phyloP scores from a whole-genome alignment of 2,797 vertebrate species.

The Galagoides demidoff region DNA sequence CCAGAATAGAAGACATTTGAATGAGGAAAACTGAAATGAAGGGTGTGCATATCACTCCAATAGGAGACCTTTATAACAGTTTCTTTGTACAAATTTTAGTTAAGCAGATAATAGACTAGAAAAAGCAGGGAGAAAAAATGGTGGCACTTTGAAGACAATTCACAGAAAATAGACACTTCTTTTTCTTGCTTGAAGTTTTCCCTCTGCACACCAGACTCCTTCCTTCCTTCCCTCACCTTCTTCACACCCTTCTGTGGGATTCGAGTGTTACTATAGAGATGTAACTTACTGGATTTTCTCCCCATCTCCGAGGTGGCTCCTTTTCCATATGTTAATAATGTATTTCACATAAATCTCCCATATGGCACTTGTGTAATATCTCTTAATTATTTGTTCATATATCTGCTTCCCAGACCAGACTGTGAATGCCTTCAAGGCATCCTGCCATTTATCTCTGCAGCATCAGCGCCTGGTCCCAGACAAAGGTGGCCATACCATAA shows the following conservation, averaged over 20 bases:
- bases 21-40: not conserved
- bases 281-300: not conserved
- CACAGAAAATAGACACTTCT: not conserved
- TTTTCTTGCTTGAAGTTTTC: not conserved
- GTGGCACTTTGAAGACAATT: not conserved
- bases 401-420: slow-evolving; percentile 14
- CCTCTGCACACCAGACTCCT: not conserved
- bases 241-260: not conserved
- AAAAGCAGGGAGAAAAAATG: not conserved
- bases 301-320: not conserved
- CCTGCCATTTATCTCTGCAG: not conserved
- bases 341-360: slow-evolving; percentile 20
- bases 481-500: not conserved
- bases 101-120: not conserved
- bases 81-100: not conserved
- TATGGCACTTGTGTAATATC: not conserved
- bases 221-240: not conserved
- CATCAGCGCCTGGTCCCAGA: not conserved
- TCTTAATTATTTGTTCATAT: slow-evolving; percentile 46
- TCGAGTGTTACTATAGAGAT: slow-evolving; percentile 21
- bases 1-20: not conserved
- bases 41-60: not conserved
- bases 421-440: not conserved
- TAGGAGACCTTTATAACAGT: not conserved
- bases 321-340: slow-evolving; percentile 47